Percentiles rank a stretch among this genome's conserved stretches.
Conservation (phyloP, 1,140 invertebrate species). For the Hypsibius dujardini region DNA sequence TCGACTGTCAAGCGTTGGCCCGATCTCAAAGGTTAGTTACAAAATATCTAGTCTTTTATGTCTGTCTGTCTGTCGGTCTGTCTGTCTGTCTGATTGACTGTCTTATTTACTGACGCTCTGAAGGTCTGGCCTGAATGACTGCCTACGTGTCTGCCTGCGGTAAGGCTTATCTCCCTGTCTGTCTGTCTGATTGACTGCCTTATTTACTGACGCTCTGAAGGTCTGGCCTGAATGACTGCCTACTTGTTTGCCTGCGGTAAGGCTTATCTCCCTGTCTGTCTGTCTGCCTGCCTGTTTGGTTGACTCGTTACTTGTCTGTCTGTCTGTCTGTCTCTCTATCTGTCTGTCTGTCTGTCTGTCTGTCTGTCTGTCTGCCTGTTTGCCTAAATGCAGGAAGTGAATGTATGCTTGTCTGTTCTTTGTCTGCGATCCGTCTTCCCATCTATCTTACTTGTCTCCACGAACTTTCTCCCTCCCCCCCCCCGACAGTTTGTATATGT, state of each 20-base stretch:
- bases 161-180: too few relatives aligned
- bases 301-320: too few relatives aligned
- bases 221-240: too few relatives aligned
- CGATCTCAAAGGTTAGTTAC: conserved; percentile 28
- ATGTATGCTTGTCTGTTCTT: background rate
- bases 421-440: background rate
- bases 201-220: too few relatives aligned
- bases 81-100: background rate
- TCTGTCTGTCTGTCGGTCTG: background rate
- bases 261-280: too few relatives aligned
- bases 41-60: background rate
- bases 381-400: background rate
- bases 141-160: too few relatives aligned
- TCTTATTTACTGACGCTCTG: background rate
- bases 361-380: background rate
- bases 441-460: background rate
- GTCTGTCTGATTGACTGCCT: too few relatives aligned
- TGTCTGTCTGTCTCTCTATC: background rate
- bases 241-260: too few relatives aligned
- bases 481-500: too few relatives aligned
- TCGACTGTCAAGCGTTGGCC: conserved; percentile 26
- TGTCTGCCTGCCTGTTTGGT: too few relatives aligned
- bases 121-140: background rate
- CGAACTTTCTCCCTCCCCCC: background rate
- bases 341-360: background rate